These are phyloP conservation scores for Poecilia gillii DNA, from an alignment of 2,797 vertebrate genomes.

Conservation along the genomic window DNA sequence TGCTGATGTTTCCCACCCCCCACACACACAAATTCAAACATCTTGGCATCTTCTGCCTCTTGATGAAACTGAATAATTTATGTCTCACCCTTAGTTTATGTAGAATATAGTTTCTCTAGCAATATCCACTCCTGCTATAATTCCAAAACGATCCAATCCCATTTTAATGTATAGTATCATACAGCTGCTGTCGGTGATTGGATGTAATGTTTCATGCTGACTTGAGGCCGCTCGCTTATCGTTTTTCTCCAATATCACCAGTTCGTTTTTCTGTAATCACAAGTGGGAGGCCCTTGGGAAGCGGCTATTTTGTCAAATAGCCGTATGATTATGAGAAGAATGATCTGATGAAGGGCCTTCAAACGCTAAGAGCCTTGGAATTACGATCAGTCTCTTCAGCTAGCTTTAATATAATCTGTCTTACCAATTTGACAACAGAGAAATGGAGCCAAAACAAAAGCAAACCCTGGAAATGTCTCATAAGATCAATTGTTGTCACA, in stretches of 20 bases:
- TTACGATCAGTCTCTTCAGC: constrained; percentile 15
- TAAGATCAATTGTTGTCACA: neutral
- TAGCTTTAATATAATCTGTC: constrained; percentile 17
- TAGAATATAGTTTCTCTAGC: constrained; percentile 1
- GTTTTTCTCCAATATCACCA: constrained; percentile 22
- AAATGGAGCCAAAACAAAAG: neutral
- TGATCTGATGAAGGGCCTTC: constrained; percentile 21
- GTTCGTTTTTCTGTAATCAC: constrained; percentile 1
- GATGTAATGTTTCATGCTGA: constrained; percentile 16
- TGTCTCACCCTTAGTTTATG: neutral
- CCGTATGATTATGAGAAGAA: constrained; percentile 26
- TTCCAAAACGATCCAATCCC: neutral
- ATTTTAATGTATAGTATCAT: constrained; percentile 16
- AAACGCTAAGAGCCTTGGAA: constrained; percentile 14
- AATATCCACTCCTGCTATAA: neutral
- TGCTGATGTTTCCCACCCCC: neutral
- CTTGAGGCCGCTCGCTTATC: constrained; percentile 17
- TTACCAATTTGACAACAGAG: constrained; percentile 12
- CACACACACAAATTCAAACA: neutral
- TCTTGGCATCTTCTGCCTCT: neutral
- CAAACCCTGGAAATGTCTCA: neutral
- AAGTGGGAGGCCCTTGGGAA: constrained; percentile 25
- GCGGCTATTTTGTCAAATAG: constrained; percentile 24
- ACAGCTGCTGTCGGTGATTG: constrained; percentile 6
- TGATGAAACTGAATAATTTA: accelerated